These are phyloP conservation scores for Himalopsyche phryganea DNA, from an alignment of 1,140 invertebrate genomes.

Conservation along the genomic window DNA sequence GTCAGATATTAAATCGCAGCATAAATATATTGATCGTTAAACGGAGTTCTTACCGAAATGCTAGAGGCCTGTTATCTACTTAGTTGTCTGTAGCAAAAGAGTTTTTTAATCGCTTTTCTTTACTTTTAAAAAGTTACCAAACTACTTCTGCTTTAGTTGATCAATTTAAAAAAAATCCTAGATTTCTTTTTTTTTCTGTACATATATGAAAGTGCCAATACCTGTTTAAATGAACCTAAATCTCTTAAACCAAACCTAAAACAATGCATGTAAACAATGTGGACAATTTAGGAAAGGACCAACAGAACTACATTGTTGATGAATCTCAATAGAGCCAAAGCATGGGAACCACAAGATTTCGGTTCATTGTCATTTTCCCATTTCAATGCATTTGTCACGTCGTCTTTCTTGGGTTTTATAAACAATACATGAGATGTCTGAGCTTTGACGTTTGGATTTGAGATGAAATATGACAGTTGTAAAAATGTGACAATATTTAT, in stretches of 20 bases:
- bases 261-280: slow-evolving; percentile 7
- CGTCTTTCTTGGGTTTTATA: slow-evolving; percentile 9
- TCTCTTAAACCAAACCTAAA: neutral
- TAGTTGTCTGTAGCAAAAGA: no score
- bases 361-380: slow-evolving; percentile 2
- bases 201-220: no score
- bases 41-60: no score
- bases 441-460: neutral
- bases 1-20: no score
- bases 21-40: no score
- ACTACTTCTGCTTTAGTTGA: no score
- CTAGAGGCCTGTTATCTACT: no score
- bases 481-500: slow-evolving; percentile 12
- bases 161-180: no score
- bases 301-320: slow-evolving; percentile 5
- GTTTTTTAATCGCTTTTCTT: no score
- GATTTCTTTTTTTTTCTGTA: no score
- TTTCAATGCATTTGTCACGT: slow-evolving; percentile 17
- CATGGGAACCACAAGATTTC: slow-evolving; percentile 21
- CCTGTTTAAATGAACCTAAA: no score
- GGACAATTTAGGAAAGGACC: neutral
- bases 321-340: slow-evolving; percentile 3
- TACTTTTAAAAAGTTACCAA: no score
- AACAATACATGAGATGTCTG: slow-evolving; percentile 1
- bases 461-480: slow-evolving; percentile 11